Base-by-base conservation (phyloP, 2,797 vertebrate species). In the Lerista edwardsae region DNA sequence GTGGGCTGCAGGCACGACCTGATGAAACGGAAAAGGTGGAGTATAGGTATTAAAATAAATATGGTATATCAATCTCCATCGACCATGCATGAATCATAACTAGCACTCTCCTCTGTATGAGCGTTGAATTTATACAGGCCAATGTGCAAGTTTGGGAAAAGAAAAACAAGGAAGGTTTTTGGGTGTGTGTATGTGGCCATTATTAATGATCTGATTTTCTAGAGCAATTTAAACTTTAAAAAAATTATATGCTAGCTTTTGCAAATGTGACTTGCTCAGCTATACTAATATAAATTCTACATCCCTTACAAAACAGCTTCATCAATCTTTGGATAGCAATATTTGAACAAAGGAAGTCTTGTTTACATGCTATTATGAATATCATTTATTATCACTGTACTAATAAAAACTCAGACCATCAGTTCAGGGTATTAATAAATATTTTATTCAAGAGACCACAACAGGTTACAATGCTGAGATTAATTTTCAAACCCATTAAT, bases 381-480 rank as follows among this genome's bases (percentile, higher is more conserved):
- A 36, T 17, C 29, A 47, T 75, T 59, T 80, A 80, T 80, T 75
- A 61, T 44, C 36, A 34, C n/a, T 64, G 4, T 67, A 31, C 47
- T 75, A 65, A 80, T 80, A 85, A 85, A 72, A 67, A 47, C 36
- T 61, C 17, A 44, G 36, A 44, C 72, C 51, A 55, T 69, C 23
- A 59, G 47, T 23, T 36, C 57, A 67, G 5, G 62, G 51, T 75
- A 19, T 80, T 85, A 80, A 79, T 79, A 72, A 51, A 84, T 80
- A 61, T 85, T 80, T 85, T 85, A 85, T 80, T 85, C n/a, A 68
- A 44, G 62, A 74, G 69, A 31, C 69, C 59, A 67, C 34, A 74
- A 75, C 80, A 14, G 64, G 64, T 85, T 80, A 85, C 29, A 68
- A 85, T 68, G 36, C 51, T 69, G 55, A 80, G 39, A 85, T 85